Evolutionary conservation across 2,797 vertebrate species (phyloP).

Genomic region (Myotis myotis): DNA sequence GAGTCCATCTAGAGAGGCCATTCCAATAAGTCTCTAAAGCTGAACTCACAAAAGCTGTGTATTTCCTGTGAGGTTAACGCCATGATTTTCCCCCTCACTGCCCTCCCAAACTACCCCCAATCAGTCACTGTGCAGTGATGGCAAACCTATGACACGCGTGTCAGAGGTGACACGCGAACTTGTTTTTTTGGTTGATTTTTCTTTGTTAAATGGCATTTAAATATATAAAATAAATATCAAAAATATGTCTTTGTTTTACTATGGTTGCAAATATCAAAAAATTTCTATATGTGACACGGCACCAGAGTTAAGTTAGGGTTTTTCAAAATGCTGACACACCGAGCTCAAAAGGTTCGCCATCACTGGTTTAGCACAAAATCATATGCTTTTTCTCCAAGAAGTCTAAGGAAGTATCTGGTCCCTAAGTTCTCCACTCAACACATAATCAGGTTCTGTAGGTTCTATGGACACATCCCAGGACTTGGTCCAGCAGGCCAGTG

Average conservation of each 20-base stretch:
- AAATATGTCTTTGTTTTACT: too few species aligned
- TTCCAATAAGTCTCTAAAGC: neutral
- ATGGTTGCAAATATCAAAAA: too few species aligned
- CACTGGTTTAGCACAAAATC: neutral
- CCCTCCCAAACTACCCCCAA: neutral
- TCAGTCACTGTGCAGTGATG: too few species aligned
- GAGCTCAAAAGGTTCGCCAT: too few species aligned
- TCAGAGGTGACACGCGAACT: too few species aligned
- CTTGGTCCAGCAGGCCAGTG: neutral
- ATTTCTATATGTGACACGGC: too few species aligned
- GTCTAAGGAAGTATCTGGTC: neutral
- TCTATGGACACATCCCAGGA: neutral
- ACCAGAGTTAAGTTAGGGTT: too few species aligned
- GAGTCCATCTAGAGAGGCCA: neutral
- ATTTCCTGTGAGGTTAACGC: neutral
- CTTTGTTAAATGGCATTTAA: too few species aligned
- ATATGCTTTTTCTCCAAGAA: neutral
- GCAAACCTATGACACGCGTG: too few species aligned
- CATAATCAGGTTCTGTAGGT: neutral
- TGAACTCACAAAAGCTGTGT: neutral
- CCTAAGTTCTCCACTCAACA: neutral
- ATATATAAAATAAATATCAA: too few species aligned
- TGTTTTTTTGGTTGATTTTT: too few species aligned
- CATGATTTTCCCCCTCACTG: neutral
- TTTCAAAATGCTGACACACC: too few species aligned